Evolutionary conservation across 2,888 invertebrate genomes (phyloP), one percentile per base, ranked within the genome.

Genomic region (Amblyjoppa fuscipennis): DNA sequence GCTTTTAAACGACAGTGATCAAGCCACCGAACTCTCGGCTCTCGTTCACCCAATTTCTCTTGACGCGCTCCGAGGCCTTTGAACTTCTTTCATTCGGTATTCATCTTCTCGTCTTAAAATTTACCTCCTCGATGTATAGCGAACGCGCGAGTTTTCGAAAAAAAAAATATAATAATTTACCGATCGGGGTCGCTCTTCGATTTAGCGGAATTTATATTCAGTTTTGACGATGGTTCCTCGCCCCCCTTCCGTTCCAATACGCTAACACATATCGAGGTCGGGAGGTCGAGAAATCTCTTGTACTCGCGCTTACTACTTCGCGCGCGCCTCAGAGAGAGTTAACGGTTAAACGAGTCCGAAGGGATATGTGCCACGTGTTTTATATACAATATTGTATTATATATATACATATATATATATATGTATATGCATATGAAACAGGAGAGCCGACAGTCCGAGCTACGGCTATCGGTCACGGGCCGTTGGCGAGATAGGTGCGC

Each of bases 311-410:
- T 28, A 64, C 64, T 77, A 69, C 75, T 81, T 83, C 66, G 79
- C 79, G 41, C 59, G 59, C 61, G 73, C 73, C 61, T 64, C 28
- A 81, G 85, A 87, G 81, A 84, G 87, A 88, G 86, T 86, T 90
- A 90, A 90, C 89, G 89, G 90, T 91, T 84, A 85, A 89, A 87
- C 84, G 87, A 88, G 83, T 79, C 87, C 81, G 80, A 87, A 81
- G 86, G 81, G 80, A 84, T 81, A 84, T 76, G 80, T 76, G 77
- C 71, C 76, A 71, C 28, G 59, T 68, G 69, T 66, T 68, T 76
- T 49, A 45, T 61, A 78, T 56, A 79, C 75, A 53, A 76, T 70
- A 76, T 49, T 45, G 34, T 69, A 75, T 31, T 41, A 59, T 75
- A 69, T 78, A 61, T 71, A 71, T 59, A 59, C 11, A 53, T 34